A percentile compares a stretch with the other conserved stretches of the same genome.
Evolutionary conservation across 2,113 vertebrate species (phyloP).

Genomic region (Ailuropoda melanoleuca): DNA sequence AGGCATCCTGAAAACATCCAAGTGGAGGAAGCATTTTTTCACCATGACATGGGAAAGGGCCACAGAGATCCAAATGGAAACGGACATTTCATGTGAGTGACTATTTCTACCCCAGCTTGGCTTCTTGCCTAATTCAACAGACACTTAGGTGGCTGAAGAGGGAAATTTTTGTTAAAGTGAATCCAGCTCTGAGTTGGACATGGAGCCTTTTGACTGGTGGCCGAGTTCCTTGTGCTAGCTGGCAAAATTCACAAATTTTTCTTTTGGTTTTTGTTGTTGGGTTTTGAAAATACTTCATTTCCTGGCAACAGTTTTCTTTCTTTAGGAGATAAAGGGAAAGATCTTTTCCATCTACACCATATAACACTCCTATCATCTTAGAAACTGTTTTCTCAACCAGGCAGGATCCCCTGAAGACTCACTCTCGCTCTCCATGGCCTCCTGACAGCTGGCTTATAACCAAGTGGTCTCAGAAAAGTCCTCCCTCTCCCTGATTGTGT

Average conservation of each 20-base stretch:
- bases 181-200: constrained; percentile 72
- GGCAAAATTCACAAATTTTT: constrained; percentile 67
- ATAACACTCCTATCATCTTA: constrained; percentile 13
- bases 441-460: constrained; percentile 62
- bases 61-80: constrained; percentile 58
- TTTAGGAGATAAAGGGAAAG: constrained; percentile 64
- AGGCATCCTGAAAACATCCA: constrained; percentile 67
- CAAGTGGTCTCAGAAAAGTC: constrained; percentile 49
- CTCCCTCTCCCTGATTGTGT: constrained; percentile 18
- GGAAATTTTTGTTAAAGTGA: constrained; percentile 69
- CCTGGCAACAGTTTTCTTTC: constrained; percentile 74
- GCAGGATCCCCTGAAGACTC: constrained; percentile 46
- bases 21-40: constrained; percentile 74
- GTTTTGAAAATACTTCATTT: constrained; percentile 70
- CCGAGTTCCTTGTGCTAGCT: constrained; percentile 63
- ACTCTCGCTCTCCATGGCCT: constrained; percentile 27
- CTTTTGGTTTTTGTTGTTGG: constrained; percentile 61
- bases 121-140: constrained; percentile 48
- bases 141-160: constrained; percentile 55
- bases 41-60: constrained; percentile 68
- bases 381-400: constrained; percentile 38
- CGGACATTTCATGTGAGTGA: not conserved
- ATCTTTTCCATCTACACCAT: constrained; percentile 6
- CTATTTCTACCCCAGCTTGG: constrained; percentile 46
- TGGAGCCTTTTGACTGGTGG: constrained; percentile 61